Evolutionary conservation across 2,888 invertebrate species (phyloP).

Genomic region (Zhengitettix transpicula): DNA sequence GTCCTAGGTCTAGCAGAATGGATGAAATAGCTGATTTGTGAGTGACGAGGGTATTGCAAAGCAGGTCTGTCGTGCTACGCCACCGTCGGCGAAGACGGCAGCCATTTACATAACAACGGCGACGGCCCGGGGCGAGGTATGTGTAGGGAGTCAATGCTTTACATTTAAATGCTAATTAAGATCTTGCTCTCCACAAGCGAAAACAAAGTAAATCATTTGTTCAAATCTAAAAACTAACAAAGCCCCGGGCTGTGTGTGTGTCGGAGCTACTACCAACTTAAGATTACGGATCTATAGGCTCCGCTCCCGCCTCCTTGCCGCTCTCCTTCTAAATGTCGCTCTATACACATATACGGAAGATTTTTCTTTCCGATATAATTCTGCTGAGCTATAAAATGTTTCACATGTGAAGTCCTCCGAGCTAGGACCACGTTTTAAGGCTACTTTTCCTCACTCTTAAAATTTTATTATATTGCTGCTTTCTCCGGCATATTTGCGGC

Average conservation of each 20-base stretch:
- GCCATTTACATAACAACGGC: slow-evolving; percentile 15
- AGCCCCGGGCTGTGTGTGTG: slow-evolving; percentile 6
- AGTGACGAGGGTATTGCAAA: too few relatives aligned
- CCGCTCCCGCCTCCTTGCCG: neutral
- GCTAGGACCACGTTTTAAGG: too few relatives aligned
- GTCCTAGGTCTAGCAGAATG: too few relatives aligned
- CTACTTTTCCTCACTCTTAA: too few relatives aligned
- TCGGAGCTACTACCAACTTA: neutral
- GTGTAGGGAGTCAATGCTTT: slow-evolving; percentile 7
- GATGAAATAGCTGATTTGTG: too few relatives aligned
- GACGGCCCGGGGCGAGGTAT: neutral
- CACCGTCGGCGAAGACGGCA: neutral
- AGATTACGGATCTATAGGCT: neutral
- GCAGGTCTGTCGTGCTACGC: neutral
- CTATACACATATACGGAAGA: too few relatives aligned
- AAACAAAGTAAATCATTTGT: slow-evolving; percentile 14
- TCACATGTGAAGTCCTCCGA: too few relatives aligned
- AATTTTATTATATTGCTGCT: too few relatives aligned
- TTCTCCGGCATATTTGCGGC: too few relatives aligned
- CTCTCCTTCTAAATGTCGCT: neutral
- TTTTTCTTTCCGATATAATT: too few relatives aligned
- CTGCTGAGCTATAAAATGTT: too few relatives aligned
- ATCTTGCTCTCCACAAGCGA: slow-evolving; percentile 6
- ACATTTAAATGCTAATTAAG: slow-evolving; percentile 17
- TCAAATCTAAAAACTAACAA: slow-evolving; percentile 12